phyloP scores from a whole-genome alignment of 2,888 invertebrate genomes.

The Drosophila infuscata region DNA sequence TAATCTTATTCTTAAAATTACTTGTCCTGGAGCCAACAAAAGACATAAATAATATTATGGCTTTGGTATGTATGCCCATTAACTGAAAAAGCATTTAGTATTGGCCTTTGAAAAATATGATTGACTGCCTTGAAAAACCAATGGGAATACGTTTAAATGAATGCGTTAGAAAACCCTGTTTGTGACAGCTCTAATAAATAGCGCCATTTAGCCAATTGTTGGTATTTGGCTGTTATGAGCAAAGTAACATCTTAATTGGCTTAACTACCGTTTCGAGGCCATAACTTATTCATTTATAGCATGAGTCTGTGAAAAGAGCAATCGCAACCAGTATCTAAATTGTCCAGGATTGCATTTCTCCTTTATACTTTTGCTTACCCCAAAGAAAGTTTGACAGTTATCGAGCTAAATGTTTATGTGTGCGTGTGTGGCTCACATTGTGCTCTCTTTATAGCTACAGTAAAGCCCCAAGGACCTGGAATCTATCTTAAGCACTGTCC shows the following conservation, averaged over 20 bases:
- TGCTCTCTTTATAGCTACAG: slow-evolving; percentile 6
- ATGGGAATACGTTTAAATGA: not conserved
- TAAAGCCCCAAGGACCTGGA: slow-evolving; percentile 35
- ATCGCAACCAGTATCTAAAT: slow-evolving; percentile 47
- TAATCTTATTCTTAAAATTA: not conserved
- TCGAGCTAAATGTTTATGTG: slow-evolving; percentile 19
- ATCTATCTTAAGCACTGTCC: slow-evolving; percentile 59
- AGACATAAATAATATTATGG: not conserved
- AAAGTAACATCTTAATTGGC: slow-evolving; percentile 26
- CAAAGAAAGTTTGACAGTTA: slow-evolving; percentile 50
- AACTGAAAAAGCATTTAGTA: not conserved
- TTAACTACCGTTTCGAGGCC: slow-evolving; percentile 9
- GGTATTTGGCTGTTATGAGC: slow-evolving; percentile 5
- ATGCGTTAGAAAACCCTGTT: not conserved
- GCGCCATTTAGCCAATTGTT: slow-evolving; percentile 5
- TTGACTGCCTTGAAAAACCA: not conserved
- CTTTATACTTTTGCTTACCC: slow-evolving; percentile 28
- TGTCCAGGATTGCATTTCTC: slow-evolving; percentile 48
- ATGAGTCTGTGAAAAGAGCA: slow-evolving; percentile 12
- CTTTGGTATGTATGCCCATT: not conserved
- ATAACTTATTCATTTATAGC: slow-evolving; percentile 35
- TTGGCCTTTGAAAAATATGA: not conserved
- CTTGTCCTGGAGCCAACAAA: not conserved
- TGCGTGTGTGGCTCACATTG: not conserved
- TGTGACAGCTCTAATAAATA: slow-evolving; percentile 23